Percentiles rank a stretch among this genome's conserved stretches.
These are phyloP conservation scores for Temnothorax ravouxi DNA, from an alignment of 2,888 invertebrate genomes.

Conservation along the genomic window DNA sequence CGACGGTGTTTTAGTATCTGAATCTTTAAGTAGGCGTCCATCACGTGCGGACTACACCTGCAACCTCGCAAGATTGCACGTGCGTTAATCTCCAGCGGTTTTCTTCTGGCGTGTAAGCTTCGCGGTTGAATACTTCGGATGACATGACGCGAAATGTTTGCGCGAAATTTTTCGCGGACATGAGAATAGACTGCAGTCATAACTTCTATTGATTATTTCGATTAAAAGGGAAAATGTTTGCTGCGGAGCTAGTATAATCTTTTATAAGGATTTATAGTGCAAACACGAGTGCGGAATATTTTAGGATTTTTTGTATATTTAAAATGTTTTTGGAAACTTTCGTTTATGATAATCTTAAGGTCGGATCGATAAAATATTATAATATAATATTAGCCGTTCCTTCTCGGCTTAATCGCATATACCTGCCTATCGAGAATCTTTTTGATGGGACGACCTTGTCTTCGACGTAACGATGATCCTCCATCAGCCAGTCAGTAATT, in stretches of 20 bases:
- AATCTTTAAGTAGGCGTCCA: conserved; percentile 36
- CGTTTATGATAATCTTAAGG: background rate
- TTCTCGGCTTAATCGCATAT: background rate
- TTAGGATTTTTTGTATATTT: background rate
- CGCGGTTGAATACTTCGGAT: conserved; percentile 53
- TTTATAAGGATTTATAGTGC: background rate
- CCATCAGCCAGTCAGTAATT: conserved; percentile 73
- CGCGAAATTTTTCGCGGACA: background rate
- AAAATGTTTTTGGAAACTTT: conserved; percentile 15
- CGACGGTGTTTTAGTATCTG: conserved; percentile 54
- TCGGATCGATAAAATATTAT: background rate
- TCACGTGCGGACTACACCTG: conserved; percentile 56
- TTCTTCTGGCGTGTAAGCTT: conserved; percentile 54
- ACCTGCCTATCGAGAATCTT: background rate
- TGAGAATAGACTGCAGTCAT: background rate
- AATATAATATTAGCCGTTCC: background rate
- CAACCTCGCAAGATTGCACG: conserved; percentile 51
- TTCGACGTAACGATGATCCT: conserved; percentile 51
- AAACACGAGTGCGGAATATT: background rate
- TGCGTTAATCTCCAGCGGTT: conserved; percentile 56
- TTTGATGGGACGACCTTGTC: conserved; percentile 40
- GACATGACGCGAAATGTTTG: background rate
- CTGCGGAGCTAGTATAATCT: background rate
- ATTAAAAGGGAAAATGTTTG: background rate
- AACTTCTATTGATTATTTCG: background rate